These are phyloP conservation scores for Actinopyga echinites DNA, from an alignment of 53 echinoderm and acorn worm species.

Conservation along the genomic window DNA sequence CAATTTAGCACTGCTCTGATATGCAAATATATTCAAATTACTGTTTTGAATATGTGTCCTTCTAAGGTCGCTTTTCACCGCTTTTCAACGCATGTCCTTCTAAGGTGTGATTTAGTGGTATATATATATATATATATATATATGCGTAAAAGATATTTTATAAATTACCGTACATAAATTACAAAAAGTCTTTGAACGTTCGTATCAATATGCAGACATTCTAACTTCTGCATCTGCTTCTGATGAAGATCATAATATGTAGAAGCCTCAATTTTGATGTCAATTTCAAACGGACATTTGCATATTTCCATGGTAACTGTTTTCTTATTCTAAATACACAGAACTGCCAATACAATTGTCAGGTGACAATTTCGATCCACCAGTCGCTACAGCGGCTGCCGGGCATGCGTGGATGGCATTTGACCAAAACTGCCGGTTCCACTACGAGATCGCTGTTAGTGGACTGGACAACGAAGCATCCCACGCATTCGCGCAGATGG, in stretches of 20 bases:
- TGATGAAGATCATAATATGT: too few species aligned
- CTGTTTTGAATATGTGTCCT: too few species aligned
- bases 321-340: conserved; percentile 19
- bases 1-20: conserved; percentile 76
- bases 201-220: too few species aligned
- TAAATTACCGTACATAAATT: background rate
- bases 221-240: too few species aligned
- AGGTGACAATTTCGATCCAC: conserved; percentile 70
- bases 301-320: background rate
- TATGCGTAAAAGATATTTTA: background rate
- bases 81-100: too few species aligned
- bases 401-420: conserved; percentile 94
- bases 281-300: background rate
- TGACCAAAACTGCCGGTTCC: conserved; percentile 74
- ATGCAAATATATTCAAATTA: too few species aligned
- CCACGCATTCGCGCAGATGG: conserved; percentile 84
- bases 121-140: too few species aligned
- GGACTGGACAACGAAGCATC: conserved; percentile 69
- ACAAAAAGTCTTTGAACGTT: background rate
- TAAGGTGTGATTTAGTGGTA: too few species aligned
- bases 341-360: conserved; percentile 91
- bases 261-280: background rate
- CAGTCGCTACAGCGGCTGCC: conserved; percentile 77
- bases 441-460: conserved; percentile 84
- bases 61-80: too few species aligned